Evolutionary conservation across 2,888 invertebrate species (phyloP), one percentile per base, ranked within the genome.

Genomic region (Micoletzkya japonica): DNA sequence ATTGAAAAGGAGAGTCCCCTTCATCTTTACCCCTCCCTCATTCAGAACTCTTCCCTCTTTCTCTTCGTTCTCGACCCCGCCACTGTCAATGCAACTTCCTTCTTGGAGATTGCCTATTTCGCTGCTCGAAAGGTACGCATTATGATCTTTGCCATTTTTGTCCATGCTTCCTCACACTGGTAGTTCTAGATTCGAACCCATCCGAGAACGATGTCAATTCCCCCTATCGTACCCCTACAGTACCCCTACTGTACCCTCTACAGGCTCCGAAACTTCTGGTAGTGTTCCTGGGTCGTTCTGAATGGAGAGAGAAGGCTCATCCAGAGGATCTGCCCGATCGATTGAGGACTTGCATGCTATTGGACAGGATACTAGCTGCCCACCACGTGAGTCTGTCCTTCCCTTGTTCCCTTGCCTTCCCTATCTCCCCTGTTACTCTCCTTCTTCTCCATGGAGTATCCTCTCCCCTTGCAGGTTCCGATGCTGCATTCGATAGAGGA

Each of bases 11-110:
- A 52, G 54, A 54, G 34, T 14, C 30, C 32, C n/a, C n/a, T 36
- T 58, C n/a, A 49, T 30, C 24, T 24, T 59, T 20, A n/a, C n/a
- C n/a, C n/a, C 1, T 26, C 30, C 1, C 49, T 52, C 69, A 72
- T 82, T 68, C 74, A 82, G 81, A 84, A 81, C 68, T 85, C 85
- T 36, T 79, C 79, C 26, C 76, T 85, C 17, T 84, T 85, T 68
- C 75, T 86, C 20, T 85, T 86, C 69, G 85, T 85, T 58, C 81
- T 85, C 58, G 84, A 84, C 69, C 85, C 85, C 30, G 82, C 82
- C 1, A 84, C 83, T 20, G 82, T 85, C 20, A 85, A 85, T 63
- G 83, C 84, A 14, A 84, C 85, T 14, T 82, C 82, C 28, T 85
- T 85, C 70, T 72, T 85, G 37, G 85, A 85, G 60, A 85, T 85